A percentile compares a stretch with the other conserved stretches of the same genome.
Evolutionary conservation across 2,888 invertebrate genomes (phyloP).

Genomic region (Torymus tubicola): DNA sequence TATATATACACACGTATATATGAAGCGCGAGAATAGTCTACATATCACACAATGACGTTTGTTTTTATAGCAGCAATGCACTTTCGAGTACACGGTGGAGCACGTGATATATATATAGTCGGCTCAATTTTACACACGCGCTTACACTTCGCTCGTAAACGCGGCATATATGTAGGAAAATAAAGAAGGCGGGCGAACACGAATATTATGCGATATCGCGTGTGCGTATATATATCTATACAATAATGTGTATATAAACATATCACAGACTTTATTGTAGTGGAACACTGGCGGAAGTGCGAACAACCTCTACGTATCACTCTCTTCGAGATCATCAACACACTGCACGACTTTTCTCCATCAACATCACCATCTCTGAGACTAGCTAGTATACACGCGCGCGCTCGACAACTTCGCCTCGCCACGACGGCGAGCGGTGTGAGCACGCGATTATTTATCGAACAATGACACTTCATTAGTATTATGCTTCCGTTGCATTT

Average conservation of each 20-base stretch:
- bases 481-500: no score
- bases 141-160: neutral
- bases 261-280: slow-evolving; percentile 72
- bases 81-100: no score
- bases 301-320: neutral
- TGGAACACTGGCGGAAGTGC: slow-evolving; percentile 63
- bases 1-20: no score
- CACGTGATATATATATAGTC: neutral
- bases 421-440: neutral
- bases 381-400: no score
- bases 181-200: neutral
- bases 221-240: slow-evolving; percentile 31
- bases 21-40: no score
- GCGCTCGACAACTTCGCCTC: neutral
- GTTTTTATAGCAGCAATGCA: no score
- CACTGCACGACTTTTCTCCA: neutral
- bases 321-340: slow-evolving; percentile 5
- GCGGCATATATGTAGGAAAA: neutral
- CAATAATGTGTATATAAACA: slow-evolving; percentile 60
- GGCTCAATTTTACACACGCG: neutral
- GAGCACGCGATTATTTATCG: no score
- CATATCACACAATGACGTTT: no score
- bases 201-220: slow-evolving; percentile 19
- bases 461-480: no score
- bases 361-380: no score